Evolutionary conservation across 2,113 vertebrate species (phyloP).

Genomic region (Proteles cristata): DNA sequence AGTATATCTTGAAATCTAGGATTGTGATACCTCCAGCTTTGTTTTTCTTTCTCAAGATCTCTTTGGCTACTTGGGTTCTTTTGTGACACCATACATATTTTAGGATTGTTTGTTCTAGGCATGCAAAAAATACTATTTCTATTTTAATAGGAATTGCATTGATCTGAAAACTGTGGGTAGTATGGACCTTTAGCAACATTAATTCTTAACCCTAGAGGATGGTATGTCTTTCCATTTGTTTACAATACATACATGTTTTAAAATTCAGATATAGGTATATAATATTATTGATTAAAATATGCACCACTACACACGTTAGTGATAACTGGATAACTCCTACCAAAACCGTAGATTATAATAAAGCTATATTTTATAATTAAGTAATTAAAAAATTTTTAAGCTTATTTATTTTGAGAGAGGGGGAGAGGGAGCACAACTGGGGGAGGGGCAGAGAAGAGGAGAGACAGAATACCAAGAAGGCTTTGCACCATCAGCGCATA

Average conservation of each 20-base stretch:
- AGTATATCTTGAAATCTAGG: background rate
- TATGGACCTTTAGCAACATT: background rate
- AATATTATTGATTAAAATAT: conserved; percentile 30
- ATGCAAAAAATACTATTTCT: background rate
- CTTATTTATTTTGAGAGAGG: too few relatives aligned
- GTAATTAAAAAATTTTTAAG: background rate
- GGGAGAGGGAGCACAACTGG: too few relatives aligned
- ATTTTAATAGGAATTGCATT: background rate
- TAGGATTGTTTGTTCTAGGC: background rate
- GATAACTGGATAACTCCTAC: background rate
- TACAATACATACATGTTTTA: background rate
- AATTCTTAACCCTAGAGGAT: background rate
- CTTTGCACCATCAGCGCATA: too few relatives aligned
- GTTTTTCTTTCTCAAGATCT: background rate
- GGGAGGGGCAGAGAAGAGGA: too few relatives aligned
- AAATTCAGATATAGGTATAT: conserved; percentile 2
- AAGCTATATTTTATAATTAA: background rate
- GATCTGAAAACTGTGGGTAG: background rate
- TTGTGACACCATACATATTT: background rate
- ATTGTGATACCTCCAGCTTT: background rate
- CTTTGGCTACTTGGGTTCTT: background rate
- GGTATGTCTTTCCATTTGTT: background rate
- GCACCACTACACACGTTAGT: background rate
- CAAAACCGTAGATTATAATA: conserved; percentile 13
- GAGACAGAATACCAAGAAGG: too few relatives aligned